phyloP scores from a whole-genome alignment of 2,113 vertebrate genomes.

The Apistogramma diplotaenia region DNA sequence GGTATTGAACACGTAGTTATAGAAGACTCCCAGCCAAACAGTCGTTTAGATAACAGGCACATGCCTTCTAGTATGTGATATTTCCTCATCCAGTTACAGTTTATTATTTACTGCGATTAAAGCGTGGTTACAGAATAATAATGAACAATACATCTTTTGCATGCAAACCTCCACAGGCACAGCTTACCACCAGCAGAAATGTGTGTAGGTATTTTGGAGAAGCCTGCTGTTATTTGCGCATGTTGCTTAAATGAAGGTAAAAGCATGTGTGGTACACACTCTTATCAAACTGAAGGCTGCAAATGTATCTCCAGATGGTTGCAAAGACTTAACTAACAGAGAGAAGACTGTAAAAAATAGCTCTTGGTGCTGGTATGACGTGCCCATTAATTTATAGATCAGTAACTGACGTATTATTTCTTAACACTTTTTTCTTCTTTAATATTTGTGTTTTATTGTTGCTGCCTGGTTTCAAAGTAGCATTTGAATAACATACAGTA shows the following conservation, averaged over 20 bases:
- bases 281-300: neutral
- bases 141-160: neutral
- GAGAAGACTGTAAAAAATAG: neutral
- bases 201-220: neutral
- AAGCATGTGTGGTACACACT: neutral
- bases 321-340: slow-evolving; percentile 16
- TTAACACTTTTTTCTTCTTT: neutral
- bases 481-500: neutral
- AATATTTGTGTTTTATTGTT: neutral
- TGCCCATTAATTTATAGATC: neutral
- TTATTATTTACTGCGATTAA: neutral
- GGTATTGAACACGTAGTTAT: neutral
- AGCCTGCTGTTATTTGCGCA: neutral
- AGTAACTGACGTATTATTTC: neutral
- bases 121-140: neutral
- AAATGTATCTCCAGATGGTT: slow-evolving; percentile 19
- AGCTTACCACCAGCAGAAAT: neutral
- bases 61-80: neutral
- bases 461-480: neutral
- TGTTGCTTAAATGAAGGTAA: neutral
- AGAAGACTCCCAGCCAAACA: neutral
- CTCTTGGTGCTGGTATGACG: neutral
- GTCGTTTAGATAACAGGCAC: neutral
- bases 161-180: neutral
- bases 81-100: neutral